These are phyloP conservation scores for Melinaea marsaeus DNA, from an alignment of 2,888 invertebrate species.

Conservation along the genomic window DNA sequence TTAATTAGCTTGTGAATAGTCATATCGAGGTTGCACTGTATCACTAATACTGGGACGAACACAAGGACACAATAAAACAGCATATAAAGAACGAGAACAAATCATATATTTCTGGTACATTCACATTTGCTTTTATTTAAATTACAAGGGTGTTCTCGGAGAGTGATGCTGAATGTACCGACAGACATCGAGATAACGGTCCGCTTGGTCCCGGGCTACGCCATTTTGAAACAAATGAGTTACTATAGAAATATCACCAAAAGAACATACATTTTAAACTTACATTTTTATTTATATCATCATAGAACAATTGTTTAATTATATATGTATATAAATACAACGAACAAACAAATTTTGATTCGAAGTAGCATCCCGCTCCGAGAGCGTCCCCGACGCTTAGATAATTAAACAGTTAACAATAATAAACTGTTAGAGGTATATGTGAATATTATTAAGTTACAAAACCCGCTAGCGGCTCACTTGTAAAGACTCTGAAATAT, in stretches of 20 bases:
- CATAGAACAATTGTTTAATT: too few relatives aligned
- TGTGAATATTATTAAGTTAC: constrained; percentile 52
- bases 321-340: too few relatives aligned
- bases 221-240: constrained; percentile 7
- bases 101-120: constrained; percentile 70
- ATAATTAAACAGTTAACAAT: constrained; percentile 66
- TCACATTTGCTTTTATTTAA: constrained; percentile 54
- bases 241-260: neutral
- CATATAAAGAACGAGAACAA: constrained; percentile 68
- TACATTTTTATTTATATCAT: neutral
- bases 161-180: constrained; percentile 29
- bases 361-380: constrained; percentile 28
- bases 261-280: neutral
- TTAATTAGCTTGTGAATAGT: too few relatives aligned
- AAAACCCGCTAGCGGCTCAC: constrained; percentile 60
- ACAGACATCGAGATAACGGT: constrained; percentile 10
- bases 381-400: constrained; percentile 37
- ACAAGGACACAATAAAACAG: constrained; percentile 45
- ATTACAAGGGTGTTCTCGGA: constrained; percentile 38
- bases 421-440: constrained; percentile 67
- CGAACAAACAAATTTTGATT: neutral
- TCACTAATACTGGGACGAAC: too few relatives aligned
- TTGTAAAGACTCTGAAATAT: constrained; percentile 70
- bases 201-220: constrained; percentile 21
- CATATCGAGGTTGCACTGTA: too few relatives aligned